These are phyloP conservation scores for Neotragus pygmaeus DNA, from an alignment of 2,113 vertebrate species.

Conservation along the genomic window DNA sequence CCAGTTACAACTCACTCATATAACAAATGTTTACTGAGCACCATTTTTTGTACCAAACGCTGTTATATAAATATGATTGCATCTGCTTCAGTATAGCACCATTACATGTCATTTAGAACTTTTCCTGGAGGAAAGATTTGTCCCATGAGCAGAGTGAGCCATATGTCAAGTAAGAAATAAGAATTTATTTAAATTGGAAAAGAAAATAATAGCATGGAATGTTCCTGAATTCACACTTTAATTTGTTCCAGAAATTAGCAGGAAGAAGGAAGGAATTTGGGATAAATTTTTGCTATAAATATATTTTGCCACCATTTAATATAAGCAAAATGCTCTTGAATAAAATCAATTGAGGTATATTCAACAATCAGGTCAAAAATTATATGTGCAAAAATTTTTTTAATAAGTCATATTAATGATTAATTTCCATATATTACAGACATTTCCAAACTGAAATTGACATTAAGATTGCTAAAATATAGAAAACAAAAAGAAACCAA, in stretches of 20 bases:
- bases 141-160: background rate
- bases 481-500: background rate
- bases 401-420: background rate
- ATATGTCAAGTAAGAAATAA: background rate
- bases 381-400: background rate
- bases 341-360: background rate
- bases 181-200: background rate
- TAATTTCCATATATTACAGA: background rate
- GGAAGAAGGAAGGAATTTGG: background rate
- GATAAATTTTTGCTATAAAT: background rate
- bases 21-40: constrained; percentile 9
- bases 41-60: background rate
- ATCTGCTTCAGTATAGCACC: background rate
- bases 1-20: background rate
- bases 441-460: background rate
- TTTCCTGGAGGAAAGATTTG: background rate
- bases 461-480: background rate
- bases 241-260: background rate
- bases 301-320: background rate
- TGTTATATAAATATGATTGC: background rate
- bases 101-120: background rate
- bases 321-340: background rate
- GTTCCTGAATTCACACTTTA: background rate
- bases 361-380: background rate
- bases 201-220: background rate